Percentiles rank a stretch among this genome's conserved stretches.
These are phyloP conservation scores for Phaethornis superciliosus DNA, from an alignment of 2,113 vertebrate species.

Conservation along the genomic window DNA sequence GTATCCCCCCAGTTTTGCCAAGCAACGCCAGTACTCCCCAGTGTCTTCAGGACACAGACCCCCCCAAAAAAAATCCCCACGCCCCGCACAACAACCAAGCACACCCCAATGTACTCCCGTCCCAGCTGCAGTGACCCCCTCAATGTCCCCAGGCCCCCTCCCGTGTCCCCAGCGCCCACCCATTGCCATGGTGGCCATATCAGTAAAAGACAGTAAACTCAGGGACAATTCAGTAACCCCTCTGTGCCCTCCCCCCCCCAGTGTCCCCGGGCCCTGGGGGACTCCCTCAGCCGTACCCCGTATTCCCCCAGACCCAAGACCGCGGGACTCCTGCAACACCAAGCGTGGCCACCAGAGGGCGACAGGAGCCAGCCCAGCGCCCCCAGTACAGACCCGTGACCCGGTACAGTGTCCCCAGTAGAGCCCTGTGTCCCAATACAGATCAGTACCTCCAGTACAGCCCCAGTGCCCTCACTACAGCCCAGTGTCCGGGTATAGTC, in stretches of 20 bases:
- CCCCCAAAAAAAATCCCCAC: too few species aligned
- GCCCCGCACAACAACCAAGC: rapidly evolving
- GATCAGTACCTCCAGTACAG: neutral
- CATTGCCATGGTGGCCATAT: neutral
- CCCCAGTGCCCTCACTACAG: neutral
- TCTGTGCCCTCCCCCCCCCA: too few species aligned
- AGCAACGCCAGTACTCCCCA: neutral
- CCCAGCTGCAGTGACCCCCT: rapidly evolving
- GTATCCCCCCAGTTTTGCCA: neutral
- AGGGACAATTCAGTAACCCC: too few species aligned
- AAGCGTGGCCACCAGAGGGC: neutral
- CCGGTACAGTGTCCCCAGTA: neutral
- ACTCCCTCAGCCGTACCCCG: neutral
- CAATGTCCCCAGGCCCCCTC: neutral
- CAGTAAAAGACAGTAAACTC: neutral
- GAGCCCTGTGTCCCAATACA: neutral
- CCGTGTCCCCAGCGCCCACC: rapidly evolving
- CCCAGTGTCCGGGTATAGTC: neutral
- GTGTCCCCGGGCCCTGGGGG: neutral
- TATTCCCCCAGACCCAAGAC: neutral
- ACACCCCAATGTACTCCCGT: neutral
- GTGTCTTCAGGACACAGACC: neutral
- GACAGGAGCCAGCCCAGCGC: neutral
- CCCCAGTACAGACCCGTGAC: neutral
- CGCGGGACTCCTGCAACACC: neutral